Evolutionary conservation across 2,113 vertebrate genomes (phyloP).

Genomic region (Ploceus nigricollis): DNA sequence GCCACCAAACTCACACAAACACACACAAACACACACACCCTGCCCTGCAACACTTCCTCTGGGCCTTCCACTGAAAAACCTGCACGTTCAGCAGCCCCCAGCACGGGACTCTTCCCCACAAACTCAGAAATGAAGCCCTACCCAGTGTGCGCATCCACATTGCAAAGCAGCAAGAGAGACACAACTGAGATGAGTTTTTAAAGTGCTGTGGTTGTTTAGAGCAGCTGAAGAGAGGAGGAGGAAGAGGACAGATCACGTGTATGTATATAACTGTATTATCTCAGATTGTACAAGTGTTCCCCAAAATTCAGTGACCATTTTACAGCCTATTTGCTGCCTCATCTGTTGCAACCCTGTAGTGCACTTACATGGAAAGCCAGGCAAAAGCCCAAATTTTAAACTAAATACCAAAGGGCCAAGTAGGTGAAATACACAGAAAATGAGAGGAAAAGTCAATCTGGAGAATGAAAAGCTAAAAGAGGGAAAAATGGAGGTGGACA

Average conservation of each 20-base stretch:
- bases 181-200: accelerated
- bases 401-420: background rate
- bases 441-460: background rate
- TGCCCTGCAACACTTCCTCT: background rate
- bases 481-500: accelerated
- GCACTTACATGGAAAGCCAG: accelerated
- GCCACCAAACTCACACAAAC: background rate
- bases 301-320: background rate
- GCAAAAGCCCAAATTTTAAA: background rate
- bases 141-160: background rate
- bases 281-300: background rate
- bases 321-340: background rate
- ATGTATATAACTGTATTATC: background rate
- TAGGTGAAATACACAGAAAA: background rate
- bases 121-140: background rate
- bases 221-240: background rate
- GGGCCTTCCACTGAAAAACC: background rate
- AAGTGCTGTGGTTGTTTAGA: background rate
- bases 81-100: accelerated
- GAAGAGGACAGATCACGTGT: background rate
- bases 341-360: background rate
- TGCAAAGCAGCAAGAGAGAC: background rate
- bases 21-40: too few species aligned
- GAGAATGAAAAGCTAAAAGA: background rate
- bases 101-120: accelerated